Evolutionary conservation across 1,140 invertebrate genomes (phyloP).

Genomic region (Ceratoteleas bidentatus): DNA sequence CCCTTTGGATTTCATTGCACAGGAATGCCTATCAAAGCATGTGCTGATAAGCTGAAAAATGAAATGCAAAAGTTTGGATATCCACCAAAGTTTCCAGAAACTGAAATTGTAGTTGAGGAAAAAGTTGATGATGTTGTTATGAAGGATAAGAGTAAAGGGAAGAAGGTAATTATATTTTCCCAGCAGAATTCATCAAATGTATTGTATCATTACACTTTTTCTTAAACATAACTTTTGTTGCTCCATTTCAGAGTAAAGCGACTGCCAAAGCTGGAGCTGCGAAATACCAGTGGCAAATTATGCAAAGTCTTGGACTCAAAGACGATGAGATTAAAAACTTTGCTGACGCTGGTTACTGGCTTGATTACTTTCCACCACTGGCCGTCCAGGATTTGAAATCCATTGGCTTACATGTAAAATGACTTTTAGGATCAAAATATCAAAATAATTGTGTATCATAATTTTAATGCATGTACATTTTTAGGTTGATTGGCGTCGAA

Average conservation of each 20-base stretch:
- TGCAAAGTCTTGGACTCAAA: constrained; percentile 94
- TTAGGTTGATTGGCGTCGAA: constrained; percentile 97
- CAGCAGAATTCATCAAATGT: neutral
- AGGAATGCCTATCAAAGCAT: constrained; percentile 98
- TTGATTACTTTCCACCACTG: constrained; percentile 97
- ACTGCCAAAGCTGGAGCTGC: constrained; percentile 93
- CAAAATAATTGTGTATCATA: constrained; percentile 20
- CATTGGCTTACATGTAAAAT: constrained; percentile 96
- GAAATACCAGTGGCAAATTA: constrained; percentile 99
- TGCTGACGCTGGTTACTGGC: constrained; percentile 95
- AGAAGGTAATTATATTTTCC: constrained; percentile 86
- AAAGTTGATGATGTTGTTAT: constrained; percentile 85
- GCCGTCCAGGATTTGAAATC: constrained; percentile 92
- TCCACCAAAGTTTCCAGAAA: constrained; percentile 94
- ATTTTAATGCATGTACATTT: neutral
- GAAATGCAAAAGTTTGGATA: constrained; percentile 96
- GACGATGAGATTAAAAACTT: constrained; percentile 97
- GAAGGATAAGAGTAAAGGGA: constrained; percentile 98
- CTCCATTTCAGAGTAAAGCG: constrained; percentile 91
- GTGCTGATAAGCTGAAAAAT: constrained; percentile 97
- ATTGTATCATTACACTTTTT: neutral
- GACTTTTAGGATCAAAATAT: no score
- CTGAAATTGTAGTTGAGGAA: constrained; percentile 77
- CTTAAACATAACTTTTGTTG: neutral
- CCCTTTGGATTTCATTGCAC: constrained; percentile 99